Conservation (phyloP, 2,797 vertebrate species). For the Cacajao melanocephalus region DNA sequence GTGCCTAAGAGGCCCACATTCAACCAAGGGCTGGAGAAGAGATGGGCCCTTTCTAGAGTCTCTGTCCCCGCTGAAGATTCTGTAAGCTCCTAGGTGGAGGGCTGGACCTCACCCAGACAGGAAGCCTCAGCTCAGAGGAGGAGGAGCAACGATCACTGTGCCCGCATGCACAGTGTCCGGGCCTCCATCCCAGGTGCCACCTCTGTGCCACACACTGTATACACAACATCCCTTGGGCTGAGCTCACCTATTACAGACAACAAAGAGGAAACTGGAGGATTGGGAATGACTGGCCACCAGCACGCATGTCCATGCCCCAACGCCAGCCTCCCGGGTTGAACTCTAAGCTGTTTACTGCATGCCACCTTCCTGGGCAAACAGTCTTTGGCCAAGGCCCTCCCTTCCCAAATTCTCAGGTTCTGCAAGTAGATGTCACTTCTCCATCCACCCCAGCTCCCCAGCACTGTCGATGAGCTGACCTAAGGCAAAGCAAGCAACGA, state of each 20-base stretch:
- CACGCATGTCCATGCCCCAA: fast-evolving
- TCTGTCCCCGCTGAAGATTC: not conserved
- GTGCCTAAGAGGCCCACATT: not conserved
- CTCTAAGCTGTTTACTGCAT: not conserved
- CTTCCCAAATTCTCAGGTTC: not conserved
- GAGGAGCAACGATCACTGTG: not conserved
- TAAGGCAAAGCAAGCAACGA: not conserved
- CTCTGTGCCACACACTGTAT: too few relatives aligned
- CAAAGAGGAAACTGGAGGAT: not conserved
- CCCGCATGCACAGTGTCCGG: not conserved
- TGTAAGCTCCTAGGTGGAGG: not conserved
- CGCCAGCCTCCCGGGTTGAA: fast-evolving
- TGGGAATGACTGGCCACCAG: fast-evolving
- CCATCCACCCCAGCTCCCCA: too few relatives aligned
- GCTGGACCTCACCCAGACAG: not conserved
- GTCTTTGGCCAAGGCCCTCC: fast-evolving
- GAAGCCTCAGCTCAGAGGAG: not conserved
- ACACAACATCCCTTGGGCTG: not conserved
- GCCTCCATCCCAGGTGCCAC: not conserved
- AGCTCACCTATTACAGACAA: not conserved
- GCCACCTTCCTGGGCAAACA: not conserved
- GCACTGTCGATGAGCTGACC: not conserved
- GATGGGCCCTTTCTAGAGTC: not conserved
- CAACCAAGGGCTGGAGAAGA: not conserved
- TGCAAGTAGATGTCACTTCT: too few relatives aligned